phyloP scores from a whole-genome alignment of 2,113 vertebrate species.

The Tyrannus savana region DNA sequence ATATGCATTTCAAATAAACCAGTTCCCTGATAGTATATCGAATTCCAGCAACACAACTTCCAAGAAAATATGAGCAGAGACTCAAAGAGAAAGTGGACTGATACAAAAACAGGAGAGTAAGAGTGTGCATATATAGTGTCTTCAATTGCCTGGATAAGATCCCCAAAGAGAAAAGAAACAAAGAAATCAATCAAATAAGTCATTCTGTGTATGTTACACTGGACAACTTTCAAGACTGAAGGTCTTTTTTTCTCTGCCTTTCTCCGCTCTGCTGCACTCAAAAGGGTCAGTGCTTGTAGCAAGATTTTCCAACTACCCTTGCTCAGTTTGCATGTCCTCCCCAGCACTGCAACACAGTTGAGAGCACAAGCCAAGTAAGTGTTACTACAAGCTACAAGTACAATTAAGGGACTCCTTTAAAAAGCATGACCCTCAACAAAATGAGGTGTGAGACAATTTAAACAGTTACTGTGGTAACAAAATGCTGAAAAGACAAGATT shows the following conservation, averaged over 20 bases:
- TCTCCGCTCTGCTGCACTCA: not conserved
- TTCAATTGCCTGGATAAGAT: not conserved
- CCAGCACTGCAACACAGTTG: not conserved
- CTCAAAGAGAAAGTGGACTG: not conserved
- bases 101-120: not conserved
- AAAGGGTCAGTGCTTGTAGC: not conserved
- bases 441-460: not conserved
- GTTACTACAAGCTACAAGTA: not conserved
- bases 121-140: not conserved
- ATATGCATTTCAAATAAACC: not conserved
- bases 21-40: not conserved
- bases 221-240: not conserved
- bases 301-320: not conserved
- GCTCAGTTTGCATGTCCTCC: not conserved
- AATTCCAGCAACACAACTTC: not conserved
- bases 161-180: not conserved
- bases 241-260: not conserved
- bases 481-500: not conserved
- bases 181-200: not conserved
- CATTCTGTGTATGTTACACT: not conserved
- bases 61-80: not conserved
- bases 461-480: not conserved
- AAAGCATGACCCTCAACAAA: not conserved
- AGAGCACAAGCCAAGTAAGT: not conserved
- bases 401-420: not conserved